Percentiles rank a stretch among this genome's conserved stretches.
Evolutionary conservation across 1,140 invertebrate genomes (phyloP).

Genomic region (Hestina assimilis): DNA sequence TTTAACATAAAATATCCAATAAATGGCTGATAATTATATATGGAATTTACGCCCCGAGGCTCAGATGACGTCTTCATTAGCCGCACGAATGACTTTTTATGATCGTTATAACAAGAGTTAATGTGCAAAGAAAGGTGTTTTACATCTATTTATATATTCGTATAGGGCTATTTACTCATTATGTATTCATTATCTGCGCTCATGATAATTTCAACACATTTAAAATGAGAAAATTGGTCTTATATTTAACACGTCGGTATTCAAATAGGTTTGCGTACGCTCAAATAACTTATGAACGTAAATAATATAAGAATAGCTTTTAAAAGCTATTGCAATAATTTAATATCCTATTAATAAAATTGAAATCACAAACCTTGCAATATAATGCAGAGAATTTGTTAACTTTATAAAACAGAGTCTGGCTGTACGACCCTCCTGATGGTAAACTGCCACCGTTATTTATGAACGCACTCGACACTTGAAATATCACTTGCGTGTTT

Average conservation of each 20-base stretch:
- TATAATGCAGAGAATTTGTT: too few relatives aligned
- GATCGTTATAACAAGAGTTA: slow-evolving; percentile 6
- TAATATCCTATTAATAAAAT: too few relatives aligned
- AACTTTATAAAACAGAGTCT: too few relatives aligned
- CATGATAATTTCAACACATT: slow-evolving; percentile 9
- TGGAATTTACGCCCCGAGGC: slow-evolving; percentile 16
- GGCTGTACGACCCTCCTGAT: too few relatives aligned
- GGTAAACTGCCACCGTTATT: too few relatives aligned
- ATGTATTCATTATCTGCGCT: slow-evolving; percentile 8
- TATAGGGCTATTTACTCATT: background rate
- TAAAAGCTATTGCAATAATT: too few relatives aligned
- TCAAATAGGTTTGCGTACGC: background rate
- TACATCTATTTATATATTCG: background rate
- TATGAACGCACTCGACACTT: too few relatives aligned
- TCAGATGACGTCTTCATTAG: slow-evolving; percentile 22
- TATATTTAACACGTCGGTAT: background rate
- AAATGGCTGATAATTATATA: slow-evolving; percentile 24
- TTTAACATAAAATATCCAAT: slow-evolving; percentile 23
- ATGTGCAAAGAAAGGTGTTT: background rate
- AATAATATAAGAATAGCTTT: too few relatives aligned
- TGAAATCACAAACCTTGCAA: too few relatives aligned
- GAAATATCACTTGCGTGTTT: too few relatives aligned
- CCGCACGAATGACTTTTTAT: slow-evolving; percentile 13
- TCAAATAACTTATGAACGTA: too few relatives aligned
- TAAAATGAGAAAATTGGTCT: background rate